Evolutionary conservation across 2,797 vertebrate genomes (phyloP).

Genomic region (Arnoldichthys spilopterus): DNA sequence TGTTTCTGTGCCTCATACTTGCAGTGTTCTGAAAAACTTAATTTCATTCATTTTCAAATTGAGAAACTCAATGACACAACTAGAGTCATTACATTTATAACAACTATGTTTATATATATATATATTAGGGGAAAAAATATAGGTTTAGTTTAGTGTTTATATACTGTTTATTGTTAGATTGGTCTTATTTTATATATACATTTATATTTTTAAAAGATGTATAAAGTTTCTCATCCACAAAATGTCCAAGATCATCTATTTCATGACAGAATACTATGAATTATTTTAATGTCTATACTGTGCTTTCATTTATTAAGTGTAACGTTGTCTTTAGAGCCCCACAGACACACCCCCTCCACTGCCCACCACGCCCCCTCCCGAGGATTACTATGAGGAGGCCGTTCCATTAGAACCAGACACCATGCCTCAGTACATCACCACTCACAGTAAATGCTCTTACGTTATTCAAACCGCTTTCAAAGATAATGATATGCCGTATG

Average conservation of each 20-base stretch:
- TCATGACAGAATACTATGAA: neutral
- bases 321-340: slow-evolving; percentile 71
- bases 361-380: slow-evolving; percentile 90
- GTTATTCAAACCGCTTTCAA: neutral
- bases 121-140: too few relatives aligned
- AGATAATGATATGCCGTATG: too few relatives aligned
- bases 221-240: neutral
- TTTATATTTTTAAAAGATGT: too few relatives aligned
- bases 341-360: slow-evolving; percentile 87
- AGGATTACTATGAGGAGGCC: slow-evolving; percentile 98
- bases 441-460: slow-evolving; percentile 69
- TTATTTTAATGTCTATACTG: neutral
- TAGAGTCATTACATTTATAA: neutral
- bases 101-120: too few relatives aligned
- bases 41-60: neutral
- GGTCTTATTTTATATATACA: too few relatives aligned
- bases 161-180: too few relatives aligned
- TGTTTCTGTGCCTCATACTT: neutral
- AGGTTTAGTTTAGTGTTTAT: too few relatives aligned
- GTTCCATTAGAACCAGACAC: slow-evolving; percentile 90
- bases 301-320: neutral
- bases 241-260: neutral
- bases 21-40: neutral
- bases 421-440: slow-evolving; percentile 89
- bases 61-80: neutral